Evolutionary conservation across 2,888 invertebrate species (phyloP).

Genomic region (Melanostoma scalare): DNA sequence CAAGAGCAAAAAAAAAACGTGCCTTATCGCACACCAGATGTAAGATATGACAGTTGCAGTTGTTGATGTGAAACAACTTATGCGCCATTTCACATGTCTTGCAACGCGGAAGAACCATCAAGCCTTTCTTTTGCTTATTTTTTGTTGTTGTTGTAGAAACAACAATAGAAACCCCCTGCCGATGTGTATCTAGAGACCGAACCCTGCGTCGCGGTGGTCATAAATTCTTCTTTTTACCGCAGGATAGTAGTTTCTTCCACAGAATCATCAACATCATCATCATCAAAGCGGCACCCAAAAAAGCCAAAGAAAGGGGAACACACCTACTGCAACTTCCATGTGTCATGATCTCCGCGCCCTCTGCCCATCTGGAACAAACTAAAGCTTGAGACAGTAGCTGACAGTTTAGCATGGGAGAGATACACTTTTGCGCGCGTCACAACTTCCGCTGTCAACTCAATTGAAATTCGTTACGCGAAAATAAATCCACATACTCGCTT

Average conservation of each 20-base stretch:
- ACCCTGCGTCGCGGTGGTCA: conserved; percentile 62
- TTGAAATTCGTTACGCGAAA: conserved; percentile 71
- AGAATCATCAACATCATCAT: conserved; percentile 44
- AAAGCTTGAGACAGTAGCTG: conserved; percentile 44
- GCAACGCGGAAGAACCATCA: conserved; percentile 66
- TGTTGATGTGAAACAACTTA: conserved; percentile 67
- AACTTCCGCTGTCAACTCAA: conserved; percentile 69
- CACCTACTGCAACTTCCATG: conserved; percentile 58
- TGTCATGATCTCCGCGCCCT: conserved; percentile 34
- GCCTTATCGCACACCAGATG: conserved; percentile 55
- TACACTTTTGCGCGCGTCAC: conserved; percentile 40
- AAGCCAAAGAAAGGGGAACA: conserved; percentile 52
- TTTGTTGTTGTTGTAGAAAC: background rate
- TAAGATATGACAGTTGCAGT: conserved; percentile 62
- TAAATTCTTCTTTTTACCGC: conserved; percentile 54
- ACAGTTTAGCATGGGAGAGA: conserved; percentile 28
- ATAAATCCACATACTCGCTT: conserved; percentile 58
- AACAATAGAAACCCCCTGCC: conserved; percentile 60
- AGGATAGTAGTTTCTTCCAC: conserved; percentile 32
- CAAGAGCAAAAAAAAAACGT: conserved; percentile 7
- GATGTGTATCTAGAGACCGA: conserved; percentile 62
- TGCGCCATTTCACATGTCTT: conserved; percentile 69
- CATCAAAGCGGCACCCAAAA: conserved; percentile 71
- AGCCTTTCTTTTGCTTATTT: conserved; percentile 32
- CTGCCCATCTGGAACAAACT: conserved; percentile 21